These are phyloP conservation scores for Dissostichus mawsoni DNA, from an alignment of 2,113 vertebrate species.

Conservation along the genomic window DNA sequence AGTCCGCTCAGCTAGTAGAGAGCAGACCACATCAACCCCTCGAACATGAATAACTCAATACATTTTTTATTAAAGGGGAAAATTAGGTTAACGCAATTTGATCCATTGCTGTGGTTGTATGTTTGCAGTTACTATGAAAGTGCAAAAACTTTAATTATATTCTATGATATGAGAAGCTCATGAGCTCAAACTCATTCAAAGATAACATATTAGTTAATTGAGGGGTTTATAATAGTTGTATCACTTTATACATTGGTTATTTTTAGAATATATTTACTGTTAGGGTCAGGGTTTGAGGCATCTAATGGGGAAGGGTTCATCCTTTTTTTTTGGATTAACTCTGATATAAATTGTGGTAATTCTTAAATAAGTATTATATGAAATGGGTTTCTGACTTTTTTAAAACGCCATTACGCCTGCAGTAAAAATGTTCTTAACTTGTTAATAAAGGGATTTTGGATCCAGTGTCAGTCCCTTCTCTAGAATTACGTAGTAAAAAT, in stretches of 20 bases:
- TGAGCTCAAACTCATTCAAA: background rate
- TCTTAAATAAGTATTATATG: background rate
- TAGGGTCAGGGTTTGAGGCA: background rate
- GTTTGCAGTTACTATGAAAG: conserved; percentile 13
- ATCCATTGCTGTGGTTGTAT: background rate
- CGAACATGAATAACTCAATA: conserved; percentile 25
- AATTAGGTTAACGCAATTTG: conserved; percentile 2
- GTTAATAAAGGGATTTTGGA: background rate
- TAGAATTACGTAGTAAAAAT: background rate
- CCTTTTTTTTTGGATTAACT: background rate
- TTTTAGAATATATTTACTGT: background rate
- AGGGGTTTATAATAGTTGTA: background rate
- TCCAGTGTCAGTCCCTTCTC: background rate
- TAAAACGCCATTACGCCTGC: background rate
- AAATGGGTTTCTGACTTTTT: background rate
- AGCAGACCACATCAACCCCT: background rate
- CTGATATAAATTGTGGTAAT: background rate
- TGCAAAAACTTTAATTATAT: background rate
- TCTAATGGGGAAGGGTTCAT: background rate
- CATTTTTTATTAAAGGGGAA: background rate
- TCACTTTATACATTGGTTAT: background rate
- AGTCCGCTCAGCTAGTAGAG: conserved; percentile 44
- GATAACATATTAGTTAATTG: conserved; percentile 13
- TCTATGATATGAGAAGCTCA: background rate
- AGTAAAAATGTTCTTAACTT: background rate